Percentiles rank a stretch among this genome's conserved stretches.
Conservation (phyloP, 2,888 invertebrate genomes). For the Campoplex capitator region DNA sequence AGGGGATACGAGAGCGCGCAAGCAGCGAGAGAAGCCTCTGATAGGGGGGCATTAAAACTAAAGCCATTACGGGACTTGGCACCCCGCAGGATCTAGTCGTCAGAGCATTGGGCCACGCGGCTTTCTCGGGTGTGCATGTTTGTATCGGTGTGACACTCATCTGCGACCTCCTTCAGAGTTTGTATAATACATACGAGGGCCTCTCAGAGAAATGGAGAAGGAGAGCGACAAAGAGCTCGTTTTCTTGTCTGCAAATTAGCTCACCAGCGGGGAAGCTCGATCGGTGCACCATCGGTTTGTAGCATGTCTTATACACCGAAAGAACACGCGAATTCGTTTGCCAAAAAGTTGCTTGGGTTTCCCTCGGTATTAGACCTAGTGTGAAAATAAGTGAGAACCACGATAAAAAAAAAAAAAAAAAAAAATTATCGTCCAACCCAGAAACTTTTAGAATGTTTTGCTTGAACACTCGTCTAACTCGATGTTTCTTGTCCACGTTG, state of each 20-base stretch:
- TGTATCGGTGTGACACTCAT: constrained; percentile 54
- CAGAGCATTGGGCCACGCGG: constrained; percentile 52
- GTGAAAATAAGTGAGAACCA: constrained; percentile 60
- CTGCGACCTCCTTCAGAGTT: constrained; percentile 44
- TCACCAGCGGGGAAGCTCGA: constrained; percentile 31
- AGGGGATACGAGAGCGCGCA: constrained; percentile 13
- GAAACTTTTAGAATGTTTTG: constrained; percentile 46
- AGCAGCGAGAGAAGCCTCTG: constrained; percentile 37
- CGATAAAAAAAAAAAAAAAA: constrained; percentile 16
- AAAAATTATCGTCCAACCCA: constrained; percentile 55
- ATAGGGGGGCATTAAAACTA: constrained; percentile 69
- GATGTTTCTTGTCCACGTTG: neutral
- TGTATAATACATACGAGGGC: constrained; percentile 53
- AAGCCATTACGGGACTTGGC: constrained; percentile 72
- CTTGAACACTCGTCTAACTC: constrained; percentile 33
- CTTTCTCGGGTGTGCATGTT: constrained; percentile 12
- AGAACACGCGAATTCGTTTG: constrained; percentile 47
- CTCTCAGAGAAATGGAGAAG: constrained; percentile 13
- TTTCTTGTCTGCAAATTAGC: constrained; percentile 64
- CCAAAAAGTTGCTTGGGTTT: constrained; percentile 63
- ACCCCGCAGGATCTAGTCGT: constrained; percentile 65
- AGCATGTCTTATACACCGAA: constrained; percentile 33
- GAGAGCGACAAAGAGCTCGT: constrained; percentile 47
- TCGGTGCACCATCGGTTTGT: constrained; percentile 49
- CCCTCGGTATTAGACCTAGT: constrained; percentile 53